Percentiles rank a stretch among this genome's conserved stretches.
phyloP scores from a whole-genome alignment of 2,888 invertebrate species.

The Syrista parreyssii region DNA sequence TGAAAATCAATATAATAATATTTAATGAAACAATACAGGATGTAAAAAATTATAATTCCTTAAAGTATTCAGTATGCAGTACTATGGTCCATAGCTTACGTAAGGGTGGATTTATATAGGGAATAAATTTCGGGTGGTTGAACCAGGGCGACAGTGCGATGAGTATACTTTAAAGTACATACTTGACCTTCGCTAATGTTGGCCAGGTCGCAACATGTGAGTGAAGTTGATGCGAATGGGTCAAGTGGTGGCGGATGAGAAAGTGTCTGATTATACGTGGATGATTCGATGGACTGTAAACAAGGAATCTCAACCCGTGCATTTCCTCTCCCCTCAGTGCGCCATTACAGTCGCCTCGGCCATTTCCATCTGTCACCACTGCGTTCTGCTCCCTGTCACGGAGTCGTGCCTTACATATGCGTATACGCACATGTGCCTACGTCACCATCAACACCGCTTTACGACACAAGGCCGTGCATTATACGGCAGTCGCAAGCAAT shows the following conservation, averaged over 20 bases:
- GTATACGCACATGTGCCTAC: slow-evolving; percentile 35
- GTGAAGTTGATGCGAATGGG: not conserved
- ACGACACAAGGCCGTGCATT: slow-evolving; percentile 65
- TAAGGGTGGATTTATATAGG: not conserved
- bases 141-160: not conserved
- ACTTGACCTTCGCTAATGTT: not conserved
- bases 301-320: slow-evolving; percentile 32
- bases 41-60: not conserved
- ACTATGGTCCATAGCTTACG: not conserved
- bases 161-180: not conserved
- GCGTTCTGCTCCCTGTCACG: slow-evolving; percentile 30
- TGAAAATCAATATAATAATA: not conserved
- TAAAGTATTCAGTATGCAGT: not conserved
- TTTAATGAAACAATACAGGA: not conserved
- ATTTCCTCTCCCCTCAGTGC: slow-evolving; percentile 19
- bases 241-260: not conserved
- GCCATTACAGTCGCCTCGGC: not conserved
- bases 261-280: not conserved
- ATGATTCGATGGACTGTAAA: slow-evolving; percentile 35
- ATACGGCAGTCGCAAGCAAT: slow-evolving; percentile 63
- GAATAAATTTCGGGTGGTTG: not conserved
- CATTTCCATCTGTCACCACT: not conserved
- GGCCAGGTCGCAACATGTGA: not conserved
- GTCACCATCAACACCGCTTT: slow-evolving; percentile 49
- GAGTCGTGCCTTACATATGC: slow-evolving; percentile 25